Conservation (phyloP, 2,888 invertebrate species). For the Mimas tiliae region DNA sequence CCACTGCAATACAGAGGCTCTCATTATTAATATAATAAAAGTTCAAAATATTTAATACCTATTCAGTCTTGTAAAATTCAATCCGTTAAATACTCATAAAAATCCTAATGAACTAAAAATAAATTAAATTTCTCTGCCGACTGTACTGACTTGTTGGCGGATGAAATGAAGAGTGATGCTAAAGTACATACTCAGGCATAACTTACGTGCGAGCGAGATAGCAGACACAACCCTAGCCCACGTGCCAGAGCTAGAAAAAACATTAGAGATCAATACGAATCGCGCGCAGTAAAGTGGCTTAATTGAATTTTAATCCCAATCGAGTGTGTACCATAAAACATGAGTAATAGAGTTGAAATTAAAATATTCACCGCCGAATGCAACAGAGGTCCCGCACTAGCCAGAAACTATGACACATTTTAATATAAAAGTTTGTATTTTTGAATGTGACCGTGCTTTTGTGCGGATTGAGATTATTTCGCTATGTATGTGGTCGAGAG, state of each 20-base stretch:
- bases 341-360: conserved; percentile 14
- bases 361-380: neutral
- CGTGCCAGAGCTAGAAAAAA: conserved; percentile 33
- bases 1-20: too few species aligned
- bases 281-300: conserved; percentile 32
- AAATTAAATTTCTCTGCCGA: conserved; percentile 30
- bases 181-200: conserved; percentile 41
- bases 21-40: too few species aligned
- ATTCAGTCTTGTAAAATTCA: too few species aligned
- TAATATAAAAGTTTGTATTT: conserved; percentile 31
- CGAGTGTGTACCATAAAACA: conserved; percentile 13
- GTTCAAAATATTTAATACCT: too few species aligned
- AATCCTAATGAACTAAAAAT: too few species aligned
- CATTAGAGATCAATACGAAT: conserved; percentile 37
- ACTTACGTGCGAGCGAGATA: conserved; percentile 36
- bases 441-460: conserved; percentile 20
- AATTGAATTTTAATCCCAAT: conserved; percentile 31
- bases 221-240: neutral
- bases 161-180: conserved; percentile 45
- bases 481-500: conserved; percentile 10
- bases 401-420: conserved; percentile 16
- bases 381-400: conserved; percentile 18
- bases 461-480: conserved; percentile 17
- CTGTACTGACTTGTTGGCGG: conserved; percentile 34
- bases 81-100: too few species aligned